These are phyloP conservation scores for Tachycineta bicolor DNA, from an alignment of 2,113 vertebrate species.

Conservation along the genomic window DNA sequence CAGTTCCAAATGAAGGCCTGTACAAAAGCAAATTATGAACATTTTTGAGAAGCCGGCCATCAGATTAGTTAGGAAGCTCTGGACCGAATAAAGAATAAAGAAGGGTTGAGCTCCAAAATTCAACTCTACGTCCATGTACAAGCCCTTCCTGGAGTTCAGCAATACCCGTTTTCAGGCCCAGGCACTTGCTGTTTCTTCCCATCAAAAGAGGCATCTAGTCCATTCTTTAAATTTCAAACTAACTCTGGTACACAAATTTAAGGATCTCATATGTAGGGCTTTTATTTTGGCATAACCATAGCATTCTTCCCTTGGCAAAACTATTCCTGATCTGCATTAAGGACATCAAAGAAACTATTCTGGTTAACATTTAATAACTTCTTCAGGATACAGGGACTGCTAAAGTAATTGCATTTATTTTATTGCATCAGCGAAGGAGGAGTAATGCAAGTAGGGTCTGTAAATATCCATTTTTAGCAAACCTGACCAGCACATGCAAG, in stretches of 20 bases:
- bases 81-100: not conserved
- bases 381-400: not conserved
- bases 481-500: not conserved
- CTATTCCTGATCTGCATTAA: not conserved
- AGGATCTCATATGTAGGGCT: not conserved
- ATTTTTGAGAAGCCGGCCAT: not conserved
- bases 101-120: not conserved
- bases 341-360: not conserved
- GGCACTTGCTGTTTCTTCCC: not conserved
- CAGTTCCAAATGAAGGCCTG: not conserved
- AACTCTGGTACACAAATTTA: not conserved
- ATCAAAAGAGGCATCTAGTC: not conserved
- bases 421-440: not conserved
- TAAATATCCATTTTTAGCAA: not conserved
- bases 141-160: not conserved
- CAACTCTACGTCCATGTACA: not conserved
- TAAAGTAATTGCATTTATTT: slow-evolving; percentile 21
- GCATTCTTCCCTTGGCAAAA: not conserved
- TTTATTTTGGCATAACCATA: not conserved
- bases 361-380: not conserved
- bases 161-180: not conserved
- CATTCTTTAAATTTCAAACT: not conserved
- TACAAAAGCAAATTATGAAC: not conserved
- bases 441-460: not conserved
- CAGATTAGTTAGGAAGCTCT: not conserved